Percentiles rank a stretch among this genome's conserved stretches.
These are phyloP conservation scores for Parasteatoda tepidariorum DNA, from an alignment of 1,140 invertebrate species.

Conservation along the genomic window DNA sequence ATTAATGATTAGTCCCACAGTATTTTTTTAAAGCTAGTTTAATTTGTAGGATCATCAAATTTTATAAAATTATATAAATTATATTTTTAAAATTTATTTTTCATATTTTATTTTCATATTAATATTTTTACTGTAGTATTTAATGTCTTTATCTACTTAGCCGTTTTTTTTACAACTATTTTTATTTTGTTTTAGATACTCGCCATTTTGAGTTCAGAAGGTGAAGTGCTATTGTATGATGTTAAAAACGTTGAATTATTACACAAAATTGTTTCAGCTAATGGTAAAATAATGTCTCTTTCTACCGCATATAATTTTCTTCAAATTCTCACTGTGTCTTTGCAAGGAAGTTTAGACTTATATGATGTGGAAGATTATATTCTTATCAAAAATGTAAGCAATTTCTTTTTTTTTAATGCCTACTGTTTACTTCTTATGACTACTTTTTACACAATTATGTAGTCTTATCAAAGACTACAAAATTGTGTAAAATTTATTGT, in stretches of 20 bases:
- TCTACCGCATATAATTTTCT: background rate
- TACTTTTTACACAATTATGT: too few species aligned
- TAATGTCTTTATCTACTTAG: too few species aligned
- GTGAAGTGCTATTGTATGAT: background rate
- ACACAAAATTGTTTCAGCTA: background rate
- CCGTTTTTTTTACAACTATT: background rate
- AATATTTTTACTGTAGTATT: too few species aligned
- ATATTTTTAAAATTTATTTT: too few species aligned
- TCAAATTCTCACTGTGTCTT: constrained; percentile 14
- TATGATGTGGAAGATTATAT: constrained; percentile 40
- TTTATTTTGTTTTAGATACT: constrained; percentile 16
- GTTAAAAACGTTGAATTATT: constrained; percentile 4
- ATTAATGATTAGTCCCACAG: too few species aligned
- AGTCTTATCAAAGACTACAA: too few species aligned
- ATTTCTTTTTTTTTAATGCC: too few species aligned
- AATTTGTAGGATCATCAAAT: too few species aligned
- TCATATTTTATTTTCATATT: background rate
- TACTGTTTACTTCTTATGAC: too few species aligned
- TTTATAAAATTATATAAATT: too few species aligned
- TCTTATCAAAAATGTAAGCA: constrained; percentile 8
- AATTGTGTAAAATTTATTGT: too few species aligned
- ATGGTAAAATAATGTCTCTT: constrained; percentile 13
- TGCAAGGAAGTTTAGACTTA: constrained; percentile 22
- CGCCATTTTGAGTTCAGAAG: constrained; percentile 7
- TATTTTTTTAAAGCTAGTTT: too few species aligned